Evolutionary conservation across 2,797 vertebrate species (phyloP).

Genomic region (Apogon talboti): DNA sequence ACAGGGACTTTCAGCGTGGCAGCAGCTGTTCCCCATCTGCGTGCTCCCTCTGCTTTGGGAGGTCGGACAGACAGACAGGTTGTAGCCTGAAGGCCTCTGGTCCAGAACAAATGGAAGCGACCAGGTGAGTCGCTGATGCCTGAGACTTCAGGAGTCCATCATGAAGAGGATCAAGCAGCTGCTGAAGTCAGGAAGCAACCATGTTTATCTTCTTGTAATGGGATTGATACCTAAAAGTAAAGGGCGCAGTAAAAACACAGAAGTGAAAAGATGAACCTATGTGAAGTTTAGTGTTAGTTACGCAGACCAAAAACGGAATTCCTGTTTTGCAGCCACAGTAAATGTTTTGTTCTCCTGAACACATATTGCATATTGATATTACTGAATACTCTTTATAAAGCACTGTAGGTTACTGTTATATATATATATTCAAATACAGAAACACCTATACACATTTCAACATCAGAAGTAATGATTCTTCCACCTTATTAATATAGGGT

Average conservation of each 20-base stretch:
- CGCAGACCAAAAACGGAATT: not conserved
- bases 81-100: conserved; percentile 32
- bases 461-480: not conserved
- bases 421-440: too few relatives aligned
- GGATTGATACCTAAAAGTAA: conserved; percentile 4
- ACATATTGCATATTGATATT: not conserved
- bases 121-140: conserved; percentile 46
- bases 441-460: too few relatives aligned
- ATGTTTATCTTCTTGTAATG: not conserved
- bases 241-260: not conserved
- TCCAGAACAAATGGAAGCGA: conserved; percentile 41
- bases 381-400: too few relatives aligned
- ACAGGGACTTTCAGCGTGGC: conserved; percentile 71
- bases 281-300: too few relatives aligned
- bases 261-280: not conserved
- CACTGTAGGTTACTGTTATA: not conserved
- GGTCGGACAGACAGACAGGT: conserved; percentile 28
- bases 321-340: not conserved
- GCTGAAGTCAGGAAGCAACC: conserved; percentile 16
- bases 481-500: not conserved
- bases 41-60: conserved; percentile 48
- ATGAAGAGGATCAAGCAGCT: conserved; percentile 27
- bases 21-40: conserved; percentile 83
- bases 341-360: not conserved
- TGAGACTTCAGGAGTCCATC: conserved; percentile 63